Conservation (phyloP, 1,140 invertebrate genomes). For the Nomia melanderi region DNA sequence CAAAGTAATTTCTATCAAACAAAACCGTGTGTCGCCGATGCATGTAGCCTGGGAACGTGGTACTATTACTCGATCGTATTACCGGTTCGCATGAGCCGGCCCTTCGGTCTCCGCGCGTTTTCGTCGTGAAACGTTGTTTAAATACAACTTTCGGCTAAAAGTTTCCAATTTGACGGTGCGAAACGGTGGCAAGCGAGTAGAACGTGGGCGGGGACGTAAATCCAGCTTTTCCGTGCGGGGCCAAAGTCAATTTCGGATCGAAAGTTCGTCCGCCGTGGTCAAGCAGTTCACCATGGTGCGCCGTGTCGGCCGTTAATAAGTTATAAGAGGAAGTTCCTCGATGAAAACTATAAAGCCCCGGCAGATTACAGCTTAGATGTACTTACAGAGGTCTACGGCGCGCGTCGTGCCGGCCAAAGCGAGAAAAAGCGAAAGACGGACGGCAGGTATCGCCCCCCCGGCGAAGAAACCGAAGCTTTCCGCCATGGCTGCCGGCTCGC, state of each 20-base stretch:
- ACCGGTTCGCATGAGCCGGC: not conserved
- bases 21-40: constrained; percentile 31
- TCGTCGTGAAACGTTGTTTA: constrained; percentile 15
- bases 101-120: not conserved
- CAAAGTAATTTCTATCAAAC: constrained; percentile 23
- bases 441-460: constrained; percentile 71
- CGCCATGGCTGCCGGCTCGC: constrained; percentile 73
- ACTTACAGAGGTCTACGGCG: constrained; percentile 78
- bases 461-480: constrained; percentile 72
- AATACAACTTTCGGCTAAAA: constrained; percentile 26
- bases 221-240: constrained; percentile 25
- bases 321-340: constrained; percentile 53
- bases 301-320: constrained; percentile 51
- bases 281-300: constrained; percentile 23
- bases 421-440: constrained; percentile 70
- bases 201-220: not conserved
- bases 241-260: constrained; percentile 56
- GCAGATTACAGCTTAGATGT: constrained; percentile 41
- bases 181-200: not conserved
- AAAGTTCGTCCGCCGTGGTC: constrained; percentile 59
- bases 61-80: not conserved
- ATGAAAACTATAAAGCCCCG: constrained; percentile 19
- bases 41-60: not conserved
- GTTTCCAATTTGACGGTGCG: constrained; percentile 19
- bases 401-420: constrained; percentile 65